Conservation (phyloP, 2,888 invertebrate genomes). For the Morinoia aosen region DNA sequence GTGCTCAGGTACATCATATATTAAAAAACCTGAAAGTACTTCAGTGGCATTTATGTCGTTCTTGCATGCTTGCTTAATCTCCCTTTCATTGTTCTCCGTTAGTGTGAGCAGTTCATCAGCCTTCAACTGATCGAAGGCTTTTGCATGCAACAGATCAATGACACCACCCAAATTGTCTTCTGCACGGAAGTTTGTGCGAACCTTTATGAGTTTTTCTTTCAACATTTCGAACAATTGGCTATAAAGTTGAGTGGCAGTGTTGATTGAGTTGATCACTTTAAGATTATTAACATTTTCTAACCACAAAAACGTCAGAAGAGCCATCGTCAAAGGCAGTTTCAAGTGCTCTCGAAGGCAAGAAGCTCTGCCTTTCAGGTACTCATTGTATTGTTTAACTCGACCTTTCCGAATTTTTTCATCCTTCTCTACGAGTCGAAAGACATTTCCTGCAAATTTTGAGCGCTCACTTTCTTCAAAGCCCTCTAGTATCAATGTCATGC, state of each 20-base stretch:
- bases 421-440: neutral
- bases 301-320: slow-evolving; percentile 43
- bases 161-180: neutral
- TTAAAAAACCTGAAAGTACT: neutral
- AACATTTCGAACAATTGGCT: slow-evolving; percentile 18
- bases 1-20: neutral
- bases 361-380: neutral
- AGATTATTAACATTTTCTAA: neutral
- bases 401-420: neutral
- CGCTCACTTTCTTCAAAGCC: neutral
- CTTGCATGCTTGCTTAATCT: neutral
- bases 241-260: slow-evolving; percentile 29
- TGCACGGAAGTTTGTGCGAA: neutral
- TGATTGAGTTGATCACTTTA: neutral
- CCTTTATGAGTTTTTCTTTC: slow-evolving; percentile 14
- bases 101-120: neutral
- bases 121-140: neutral
- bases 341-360: neutral
- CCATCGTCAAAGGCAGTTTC: slow-evolving; percentile 43
- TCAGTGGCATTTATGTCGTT: neutral
- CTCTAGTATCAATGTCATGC: neutral
- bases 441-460: slow-evolving; percentile 2
- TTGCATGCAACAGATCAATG: neutral
- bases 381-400: neutral
- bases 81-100: neutral